phyloP scores from a whole-genome alignment of 2,797 vertebrate species.

The Neosilurus mollespiculum region DNA sequence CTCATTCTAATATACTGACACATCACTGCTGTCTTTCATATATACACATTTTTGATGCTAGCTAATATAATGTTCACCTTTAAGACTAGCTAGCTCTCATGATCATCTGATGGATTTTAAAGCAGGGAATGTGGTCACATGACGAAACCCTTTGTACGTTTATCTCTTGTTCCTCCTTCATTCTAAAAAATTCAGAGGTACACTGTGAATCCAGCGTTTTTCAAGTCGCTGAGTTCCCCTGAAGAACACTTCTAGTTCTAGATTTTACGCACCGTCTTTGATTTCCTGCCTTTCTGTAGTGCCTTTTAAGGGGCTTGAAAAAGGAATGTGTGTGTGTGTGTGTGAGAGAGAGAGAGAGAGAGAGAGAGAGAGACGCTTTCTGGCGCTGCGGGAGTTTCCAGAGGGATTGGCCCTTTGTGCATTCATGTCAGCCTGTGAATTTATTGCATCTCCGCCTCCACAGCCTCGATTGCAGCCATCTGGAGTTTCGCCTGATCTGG shows the following conservation, averaged over 20 bases:
- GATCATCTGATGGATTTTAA: too few species aligned
- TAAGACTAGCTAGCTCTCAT: not conserved
- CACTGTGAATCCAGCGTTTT: not conserved
- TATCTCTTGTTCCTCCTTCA: not conserved
- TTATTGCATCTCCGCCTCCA: constrained; percentile 51
- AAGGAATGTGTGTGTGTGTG: constrained; percentile 26
- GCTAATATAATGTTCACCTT: not conserved
- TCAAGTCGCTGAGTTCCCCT: not conserved
- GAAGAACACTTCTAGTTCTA: not conserved
- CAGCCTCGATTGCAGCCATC: constrained; percentile 37
- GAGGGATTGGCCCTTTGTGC: constrained; percentile 54
- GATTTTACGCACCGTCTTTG: constrained; percentile 15
- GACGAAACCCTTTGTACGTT: not conserved
- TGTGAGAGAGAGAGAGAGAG: constrained; percentile 14
- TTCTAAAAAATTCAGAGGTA: not conserved
- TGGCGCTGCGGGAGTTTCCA: constrained; percentile 58
- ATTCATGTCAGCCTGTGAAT: constrained; percentile 56
- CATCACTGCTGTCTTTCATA: not conserved
- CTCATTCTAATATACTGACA: not conserved
- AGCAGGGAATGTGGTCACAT: not conserved
- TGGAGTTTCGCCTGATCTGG: constrained; percentile 34
- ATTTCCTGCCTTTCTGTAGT: constrained; percentile 20
- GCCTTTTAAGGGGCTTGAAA: constrained; percentile 37
- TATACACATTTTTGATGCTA: not conserved
- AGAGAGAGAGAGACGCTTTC: constrained; percentile 36